Conservation (phyloP, 2,888 invertebrate species). For the Diploptera punctata region DNA sequence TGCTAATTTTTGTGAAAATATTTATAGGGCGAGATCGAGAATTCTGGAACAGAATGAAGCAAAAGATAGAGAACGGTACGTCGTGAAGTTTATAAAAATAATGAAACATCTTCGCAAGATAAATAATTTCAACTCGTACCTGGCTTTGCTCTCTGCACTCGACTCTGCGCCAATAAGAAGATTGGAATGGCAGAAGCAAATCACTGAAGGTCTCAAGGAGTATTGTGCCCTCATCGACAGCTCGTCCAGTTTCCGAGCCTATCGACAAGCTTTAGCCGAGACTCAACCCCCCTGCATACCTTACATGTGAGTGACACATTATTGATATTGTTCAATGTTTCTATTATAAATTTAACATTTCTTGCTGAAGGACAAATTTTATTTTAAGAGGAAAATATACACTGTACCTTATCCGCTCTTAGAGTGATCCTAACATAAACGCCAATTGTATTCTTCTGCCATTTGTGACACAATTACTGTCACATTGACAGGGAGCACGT, state of each 20-base stretch:
- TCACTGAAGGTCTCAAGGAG: slow-evolving; percentile 90
- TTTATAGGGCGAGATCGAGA: slow-evolving; percentile 80
- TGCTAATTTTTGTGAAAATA: neutral
- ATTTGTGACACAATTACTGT: too few species aligned
- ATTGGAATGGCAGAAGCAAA: slow-evolving; percentile 92
- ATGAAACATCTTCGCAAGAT: slow-evolving; percentile 97
- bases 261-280: slow-evolving; percentile 91
- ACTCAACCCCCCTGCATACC: slow-evolving; percentile 99
- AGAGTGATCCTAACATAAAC: too few species aligned
- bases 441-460: too few species aligned
- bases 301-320: slow-evolving; percentile 89
- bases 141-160: slow-evolving; percentile 94
- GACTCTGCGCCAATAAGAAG: slow-evolving; percentile 94
- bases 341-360: too few species aligned
- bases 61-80: slow-evolving; percentile 94
- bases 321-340: too few species aligned
- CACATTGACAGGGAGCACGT: too few species aligned
- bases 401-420: too few species aligned
- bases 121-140: slow-evolving; percentile 98
- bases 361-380: too few species aligned
- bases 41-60: slow-evolving; percentile 91
- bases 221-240: slow-evolving; percentile 97
- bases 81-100: slow-evolving; percentile 95
- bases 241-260: slow-evolving; percentile 97
- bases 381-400: too few species aligned